Conservation (phyloP, 2,113 vertebrate genomes). For the Hipposideros armiger region DNA sequence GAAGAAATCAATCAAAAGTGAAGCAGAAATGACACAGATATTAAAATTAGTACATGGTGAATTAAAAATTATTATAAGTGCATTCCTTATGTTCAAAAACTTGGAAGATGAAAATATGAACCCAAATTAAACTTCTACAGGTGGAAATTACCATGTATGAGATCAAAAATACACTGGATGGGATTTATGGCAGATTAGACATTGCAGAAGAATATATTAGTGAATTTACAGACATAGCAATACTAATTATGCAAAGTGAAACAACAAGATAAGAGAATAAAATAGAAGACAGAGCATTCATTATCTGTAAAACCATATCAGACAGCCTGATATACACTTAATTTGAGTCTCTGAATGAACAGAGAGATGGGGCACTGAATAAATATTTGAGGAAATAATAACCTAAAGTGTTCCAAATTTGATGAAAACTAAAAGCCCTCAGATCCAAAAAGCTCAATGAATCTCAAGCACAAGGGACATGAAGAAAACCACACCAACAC, state of each 20-base stretch:
- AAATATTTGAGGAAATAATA: constrained; percentile 41
- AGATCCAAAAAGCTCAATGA: background rate
- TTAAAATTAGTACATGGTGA: background rate
- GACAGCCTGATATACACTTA: background rate
- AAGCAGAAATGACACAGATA: background rate
- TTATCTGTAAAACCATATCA: background rate
- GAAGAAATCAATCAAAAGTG: background rate
- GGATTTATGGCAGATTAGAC: too few relatives aligned
- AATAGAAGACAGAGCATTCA: background rate
- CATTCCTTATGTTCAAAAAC: background rate
- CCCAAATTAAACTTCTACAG: background rate
- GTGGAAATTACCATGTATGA: background rate
- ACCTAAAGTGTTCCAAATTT: constrained; percentile 13
- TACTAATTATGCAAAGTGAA: background rate
- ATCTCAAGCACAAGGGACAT: too few relatives aligned
- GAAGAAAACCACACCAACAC: too few relatives aligned
- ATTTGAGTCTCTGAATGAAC: background rate
- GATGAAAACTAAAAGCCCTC: background rate
- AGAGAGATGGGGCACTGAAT: background rate
- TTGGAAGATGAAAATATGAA: background rate
- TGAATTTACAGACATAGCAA: background rate
- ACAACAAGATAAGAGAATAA: background rate
- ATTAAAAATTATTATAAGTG: background rate
- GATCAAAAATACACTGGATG: background rate
- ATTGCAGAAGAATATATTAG: background rate